These are phyloP conservation scores for Ypsolopha sequella DNA, from an alignment of 2,888 invertebrate species.

Conservation along the genomic window DNA sequence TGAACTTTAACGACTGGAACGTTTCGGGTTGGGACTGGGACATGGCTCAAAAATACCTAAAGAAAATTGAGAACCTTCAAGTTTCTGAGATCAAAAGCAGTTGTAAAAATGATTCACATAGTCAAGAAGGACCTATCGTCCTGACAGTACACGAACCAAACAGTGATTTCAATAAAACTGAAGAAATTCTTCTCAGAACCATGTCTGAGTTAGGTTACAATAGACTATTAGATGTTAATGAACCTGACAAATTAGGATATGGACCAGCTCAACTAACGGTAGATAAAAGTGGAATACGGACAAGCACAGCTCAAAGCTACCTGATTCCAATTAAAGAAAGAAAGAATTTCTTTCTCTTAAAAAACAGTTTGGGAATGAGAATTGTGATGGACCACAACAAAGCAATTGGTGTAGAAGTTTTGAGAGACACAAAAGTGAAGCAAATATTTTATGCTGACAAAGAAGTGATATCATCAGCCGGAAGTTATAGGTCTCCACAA, in stretches of 20 bases:
- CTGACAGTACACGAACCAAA: neutral
- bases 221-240: neutral
- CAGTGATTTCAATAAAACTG: neutral
- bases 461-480: constrained; percentile 85
- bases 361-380: constrained; percentile 77
- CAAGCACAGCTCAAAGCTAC: constrained; percentile 20
- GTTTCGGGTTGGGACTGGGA: neutral
- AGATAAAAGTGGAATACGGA: neutral
- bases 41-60: neutral
- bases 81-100: neutral
- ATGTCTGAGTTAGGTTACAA: neutral
- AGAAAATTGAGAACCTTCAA: neutral
- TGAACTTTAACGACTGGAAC: neutral
- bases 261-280: neutral
- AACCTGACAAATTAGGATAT: neutral
- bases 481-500: constrained; percentile 88
- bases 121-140: neutral
- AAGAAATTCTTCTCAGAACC: neutral
- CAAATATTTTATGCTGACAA: constrained; percentile 75
- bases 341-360: constrained; percentile 79
- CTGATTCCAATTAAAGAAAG: constrained; percentile 33
- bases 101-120: neutral
- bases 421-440: constrained; percentile 72
- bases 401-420: constrained; percentile 77
- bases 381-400: constrained; percentile 71